Conservation (phyloP, 2,113 vertebrate species). For the Entelurus aequoreus region DNA sequence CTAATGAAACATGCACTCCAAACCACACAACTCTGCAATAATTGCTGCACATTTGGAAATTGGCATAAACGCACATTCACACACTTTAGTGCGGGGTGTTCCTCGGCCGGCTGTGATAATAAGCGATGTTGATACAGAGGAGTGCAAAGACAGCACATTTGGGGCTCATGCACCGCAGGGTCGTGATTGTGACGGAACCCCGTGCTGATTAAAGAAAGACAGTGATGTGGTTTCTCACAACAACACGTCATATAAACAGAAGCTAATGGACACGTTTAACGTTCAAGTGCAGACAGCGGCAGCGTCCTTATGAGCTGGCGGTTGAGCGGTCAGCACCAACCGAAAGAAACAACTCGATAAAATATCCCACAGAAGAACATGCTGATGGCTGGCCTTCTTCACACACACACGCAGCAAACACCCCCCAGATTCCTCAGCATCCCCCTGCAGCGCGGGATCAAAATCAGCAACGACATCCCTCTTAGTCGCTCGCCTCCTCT, state of each 20-base stretch:
- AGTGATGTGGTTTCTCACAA: not conserved
- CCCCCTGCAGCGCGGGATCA: conserved; percentile 7
- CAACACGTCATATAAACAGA: not conserved
- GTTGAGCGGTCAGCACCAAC: conserved; percentile 25
- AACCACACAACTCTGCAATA: not conserved
- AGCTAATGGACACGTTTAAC: not conserved
- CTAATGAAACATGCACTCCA: conserved; percentile 2
- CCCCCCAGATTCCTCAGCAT: conserved; percentile 24
- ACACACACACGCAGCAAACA: conserved; percentile 37
- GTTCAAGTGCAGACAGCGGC: conserved; percentile 29
- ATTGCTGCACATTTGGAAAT: not conserved
- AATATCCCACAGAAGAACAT: conserved; percentile 41
- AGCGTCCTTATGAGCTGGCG: conserved; percentile 30
- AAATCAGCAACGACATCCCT: conserved; percentile 16
- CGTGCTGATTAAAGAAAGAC: conserved; percentile 9
- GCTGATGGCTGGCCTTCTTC: conserved; percentile 21
- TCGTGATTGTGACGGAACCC: conserved; percentile 19
- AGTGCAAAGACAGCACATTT: conserved; percentile 32
- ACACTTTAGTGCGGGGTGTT: conserved; percentile 17
- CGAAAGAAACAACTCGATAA: conserved; percentile 34
- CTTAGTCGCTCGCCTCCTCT: not conserved
- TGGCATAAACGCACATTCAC: conserved; percentile 2
- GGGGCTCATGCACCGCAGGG: conserved; percentile 26
- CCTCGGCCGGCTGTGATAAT: conserved; percentile 18
- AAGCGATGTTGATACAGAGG: conserved; percentile 25